Percentiles rank a stretch among this genome's conserved stretches.
These are phyloP conservation scores for Chromis chromis DNA, from an alignment of 2,797 vertebrate genomes.

Conservation along the genomic window DNA sequence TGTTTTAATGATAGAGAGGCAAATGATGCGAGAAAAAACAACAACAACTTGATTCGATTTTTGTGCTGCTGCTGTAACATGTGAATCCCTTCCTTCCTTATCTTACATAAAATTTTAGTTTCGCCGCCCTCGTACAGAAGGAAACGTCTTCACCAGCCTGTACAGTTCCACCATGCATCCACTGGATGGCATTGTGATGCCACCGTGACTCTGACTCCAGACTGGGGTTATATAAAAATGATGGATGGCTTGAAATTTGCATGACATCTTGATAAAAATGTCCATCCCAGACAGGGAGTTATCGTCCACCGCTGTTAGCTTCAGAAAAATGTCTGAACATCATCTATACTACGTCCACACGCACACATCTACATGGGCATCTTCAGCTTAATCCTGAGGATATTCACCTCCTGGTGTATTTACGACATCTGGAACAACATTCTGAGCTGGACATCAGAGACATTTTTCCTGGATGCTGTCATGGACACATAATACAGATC, in stretches of 20 bases:
- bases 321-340: conserved; percentile 41
- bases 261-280: conserved; percentile 76
- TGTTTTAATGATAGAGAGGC: background rate
- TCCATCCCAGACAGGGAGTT: conserved; percentile 50
- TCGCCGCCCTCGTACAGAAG: background rate
- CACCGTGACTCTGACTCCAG: conserved; percentile 20
- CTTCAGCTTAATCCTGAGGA: conserved; percentile 24
- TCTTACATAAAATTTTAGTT: no score
- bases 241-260: conserved; percentile 78
- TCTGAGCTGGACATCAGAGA: conserved; percentile 1
- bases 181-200: conserved; percentile 75
- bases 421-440: conserved; percentile 9
- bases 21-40: background rate
- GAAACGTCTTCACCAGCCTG: background rate
- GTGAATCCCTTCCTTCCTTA: background rate
- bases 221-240: conserved; percentile 73
- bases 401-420: conserved; percentile 28
- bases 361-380: conserved; percentile 15
- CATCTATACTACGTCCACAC: conserved; percentile 30
- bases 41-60: background rate
- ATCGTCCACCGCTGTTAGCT: conserved; percentile 36
- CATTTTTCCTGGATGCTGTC: background rate
- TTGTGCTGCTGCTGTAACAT: no score
- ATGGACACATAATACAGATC: background rate
- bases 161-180: conserved; percentile 38